A percentile compares a stretch with the other conserved stretches of the same genome.
phyloP scores from a whole-genome alignment of 2,797 vertebrate genomes.

The Halcyon chelicuti region DNA sequence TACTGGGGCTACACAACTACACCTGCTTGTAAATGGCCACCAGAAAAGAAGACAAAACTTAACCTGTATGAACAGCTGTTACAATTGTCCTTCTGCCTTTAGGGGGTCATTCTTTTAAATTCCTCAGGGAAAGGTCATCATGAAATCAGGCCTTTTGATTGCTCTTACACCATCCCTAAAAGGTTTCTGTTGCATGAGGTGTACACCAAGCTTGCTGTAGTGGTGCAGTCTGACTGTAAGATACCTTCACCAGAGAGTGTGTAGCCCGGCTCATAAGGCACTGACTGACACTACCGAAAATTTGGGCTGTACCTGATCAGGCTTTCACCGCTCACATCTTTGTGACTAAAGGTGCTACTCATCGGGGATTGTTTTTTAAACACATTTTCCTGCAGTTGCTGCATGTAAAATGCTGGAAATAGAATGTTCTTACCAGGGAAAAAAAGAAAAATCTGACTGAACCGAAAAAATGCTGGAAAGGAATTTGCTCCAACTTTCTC shows the following conservation, averaged over 20 bases:
- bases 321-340: neutral
- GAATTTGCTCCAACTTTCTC: conserved; percentile 40
- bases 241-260: neutral
- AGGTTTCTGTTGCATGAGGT: neutral
- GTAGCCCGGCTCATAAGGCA: neutral
- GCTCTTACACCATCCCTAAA: neutral
- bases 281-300: neutral
- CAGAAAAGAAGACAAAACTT: neutral
- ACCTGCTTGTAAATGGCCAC: neutral
- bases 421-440: neutral
- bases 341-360: neutral
- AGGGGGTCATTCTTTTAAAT: neutral
- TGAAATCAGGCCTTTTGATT: neutral
- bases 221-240: neutral
- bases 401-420: neutral
- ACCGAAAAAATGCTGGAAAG: conserved; percentile 28
- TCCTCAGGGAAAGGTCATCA: neutral
- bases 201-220: neutral
- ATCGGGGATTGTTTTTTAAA: neutral
- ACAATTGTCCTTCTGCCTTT: neutral
- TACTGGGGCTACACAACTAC: neutral
- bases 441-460: neutral
- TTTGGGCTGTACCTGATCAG: neutral
- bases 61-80: neutral
- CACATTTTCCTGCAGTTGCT: neutral